phyloP scores from a whole-genome alignment of 2,888 invertebrate genomes.

The Candidula unifasciata region DNA sequence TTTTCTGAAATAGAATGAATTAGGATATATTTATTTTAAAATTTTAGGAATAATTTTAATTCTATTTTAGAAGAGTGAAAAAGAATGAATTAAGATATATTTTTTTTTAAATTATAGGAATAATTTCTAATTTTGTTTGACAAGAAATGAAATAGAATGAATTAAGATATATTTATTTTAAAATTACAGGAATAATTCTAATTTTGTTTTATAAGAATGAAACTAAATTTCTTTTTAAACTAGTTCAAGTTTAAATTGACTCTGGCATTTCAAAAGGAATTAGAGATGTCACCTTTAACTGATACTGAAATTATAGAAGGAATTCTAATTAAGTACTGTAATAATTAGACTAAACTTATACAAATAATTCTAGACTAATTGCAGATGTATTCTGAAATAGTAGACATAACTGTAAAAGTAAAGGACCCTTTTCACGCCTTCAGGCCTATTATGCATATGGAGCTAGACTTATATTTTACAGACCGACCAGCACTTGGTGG shows the following conservation, averaged over 20 bases:
- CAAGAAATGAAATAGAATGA: no score
- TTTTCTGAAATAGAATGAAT: slow-evolving; percentile 46
- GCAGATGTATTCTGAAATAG: not conserved
- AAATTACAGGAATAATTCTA: not conserved
- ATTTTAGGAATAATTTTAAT: no score
- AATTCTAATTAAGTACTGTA: no score
- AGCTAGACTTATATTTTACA: no score
- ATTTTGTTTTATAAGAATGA: not conserved
- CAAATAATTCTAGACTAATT: not conserved
- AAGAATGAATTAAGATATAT: not conserved
- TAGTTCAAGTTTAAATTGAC: no score
- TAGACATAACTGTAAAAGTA: not conserved
- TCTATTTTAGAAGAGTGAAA: no score
- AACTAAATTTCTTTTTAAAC: no score
- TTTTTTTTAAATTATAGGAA: not conserved
- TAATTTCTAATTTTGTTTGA: not conserved
- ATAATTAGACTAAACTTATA: not conserved
- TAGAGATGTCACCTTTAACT: not conserved
- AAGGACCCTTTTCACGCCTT: no score
- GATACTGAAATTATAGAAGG: not conserved
- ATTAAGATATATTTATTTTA: not conserved
- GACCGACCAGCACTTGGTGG: no score
- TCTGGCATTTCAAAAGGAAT: slow-evolving; percentile 36
- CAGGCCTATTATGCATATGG: no score
- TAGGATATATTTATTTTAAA: not conserved